These are phyloP conservation scores for Listronotus bonariensis DNA, from an alignment of 1,140 invertebrate genomes.

Conservation along the genomic window DNA sequence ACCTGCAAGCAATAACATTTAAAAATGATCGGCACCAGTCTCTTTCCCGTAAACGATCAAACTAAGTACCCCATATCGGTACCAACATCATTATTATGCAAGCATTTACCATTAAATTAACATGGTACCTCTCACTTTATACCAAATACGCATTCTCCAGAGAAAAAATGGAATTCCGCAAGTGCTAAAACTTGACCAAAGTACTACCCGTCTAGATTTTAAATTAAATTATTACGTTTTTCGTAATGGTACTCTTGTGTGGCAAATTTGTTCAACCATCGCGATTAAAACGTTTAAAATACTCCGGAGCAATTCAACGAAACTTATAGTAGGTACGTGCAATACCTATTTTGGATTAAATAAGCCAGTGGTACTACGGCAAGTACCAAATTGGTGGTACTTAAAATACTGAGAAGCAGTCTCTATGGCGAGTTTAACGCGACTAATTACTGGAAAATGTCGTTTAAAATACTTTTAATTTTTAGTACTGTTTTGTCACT, in stretches of 20 bases:
- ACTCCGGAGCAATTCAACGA: constrained; percentile 31
- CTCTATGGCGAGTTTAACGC: constrained; percentile 37
- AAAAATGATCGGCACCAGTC: no score
- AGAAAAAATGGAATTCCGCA: constrained; percentile 24
- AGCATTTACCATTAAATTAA: no score
- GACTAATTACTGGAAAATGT: constrained; percentile 33
- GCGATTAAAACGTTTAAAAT: constrained; percentile 44
- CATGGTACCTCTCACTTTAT: neutral
- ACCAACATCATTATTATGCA: no score
- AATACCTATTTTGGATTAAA: constrained; percentile 38
- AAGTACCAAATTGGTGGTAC: constrained; percentile 37
- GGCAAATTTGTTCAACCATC: constrained; percentile 36
- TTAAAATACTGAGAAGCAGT: constrained; percentile 41
- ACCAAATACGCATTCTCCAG: constrained; percentile 5
- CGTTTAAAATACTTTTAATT: constrained; percentile 22
- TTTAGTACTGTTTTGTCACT: constrained; percentile 3
- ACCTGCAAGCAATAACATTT: no score
- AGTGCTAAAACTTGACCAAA: constrained; percentile 31
- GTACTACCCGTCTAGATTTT: constrained; percentile 35
- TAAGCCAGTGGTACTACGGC: constrained; percentile 26
- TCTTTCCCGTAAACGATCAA: no score
- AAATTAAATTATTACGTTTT: constrained; percentile 44
- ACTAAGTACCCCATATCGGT: no score
- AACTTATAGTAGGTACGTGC: constrained; percentile 41
- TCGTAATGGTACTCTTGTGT: constrained; percentile 30